Percentiles rank a stretch among this genome's conserved stretches.
phyloP scores from a whole-genome alignment of 2,888 invertebrate species.

The Hoplodrina ambigua region DNA sequence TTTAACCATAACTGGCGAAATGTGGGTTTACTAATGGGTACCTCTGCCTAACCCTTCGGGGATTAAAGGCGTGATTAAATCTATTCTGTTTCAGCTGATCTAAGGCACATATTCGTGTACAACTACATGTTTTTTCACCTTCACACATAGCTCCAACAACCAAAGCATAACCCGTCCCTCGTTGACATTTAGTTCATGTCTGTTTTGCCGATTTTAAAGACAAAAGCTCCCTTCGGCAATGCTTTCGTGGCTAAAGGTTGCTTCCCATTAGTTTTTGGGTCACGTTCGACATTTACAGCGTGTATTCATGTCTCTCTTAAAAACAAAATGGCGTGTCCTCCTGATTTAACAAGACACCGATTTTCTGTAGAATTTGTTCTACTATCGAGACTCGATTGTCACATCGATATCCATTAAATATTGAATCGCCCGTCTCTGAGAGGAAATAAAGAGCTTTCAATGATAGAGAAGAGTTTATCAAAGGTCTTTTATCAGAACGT shows the following conservation, averaged over 20 bases:
- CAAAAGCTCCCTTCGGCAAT: conserved; percentile 6
- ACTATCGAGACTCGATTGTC: conserved; percentile 9
- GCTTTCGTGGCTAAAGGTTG: not conserved
- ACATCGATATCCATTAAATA: conserved; percentile 25
- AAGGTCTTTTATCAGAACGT: not conserved
- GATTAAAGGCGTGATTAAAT: too few relatives aligned
- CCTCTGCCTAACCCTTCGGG: too few relatives aligned
- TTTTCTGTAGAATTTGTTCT: conserved; percentile 6
- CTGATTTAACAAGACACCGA: not conserved
- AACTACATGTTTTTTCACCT: not conserved
- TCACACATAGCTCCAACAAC: not conserved
- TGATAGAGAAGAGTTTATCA: not conserved
- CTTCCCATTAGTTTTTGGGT: conserved; percentile 12
- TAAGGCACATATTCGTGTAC: not conserved
- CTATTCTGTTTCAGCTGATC: too few relatives aligned
- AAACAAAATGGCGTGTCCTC: not conserved
- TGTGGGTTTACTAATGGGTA: too few relatives aligned
- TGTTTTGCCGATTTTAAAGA: not conserved
- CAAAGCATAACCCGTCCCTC: not conserved
- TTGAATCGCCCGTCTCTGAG: not conserved
- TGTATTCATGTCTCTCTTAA: not conserved
- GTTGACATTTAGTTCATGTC: not conserved
- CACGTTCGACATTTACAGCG: conserved; percentile 24
- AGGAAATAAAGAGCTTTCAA: not conserved
- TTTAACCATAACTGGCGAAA: too few relatives aligned